Conservation (phyloP, 2,113 vertebrate genomes). For the Marmota flaviventris region DNA sequence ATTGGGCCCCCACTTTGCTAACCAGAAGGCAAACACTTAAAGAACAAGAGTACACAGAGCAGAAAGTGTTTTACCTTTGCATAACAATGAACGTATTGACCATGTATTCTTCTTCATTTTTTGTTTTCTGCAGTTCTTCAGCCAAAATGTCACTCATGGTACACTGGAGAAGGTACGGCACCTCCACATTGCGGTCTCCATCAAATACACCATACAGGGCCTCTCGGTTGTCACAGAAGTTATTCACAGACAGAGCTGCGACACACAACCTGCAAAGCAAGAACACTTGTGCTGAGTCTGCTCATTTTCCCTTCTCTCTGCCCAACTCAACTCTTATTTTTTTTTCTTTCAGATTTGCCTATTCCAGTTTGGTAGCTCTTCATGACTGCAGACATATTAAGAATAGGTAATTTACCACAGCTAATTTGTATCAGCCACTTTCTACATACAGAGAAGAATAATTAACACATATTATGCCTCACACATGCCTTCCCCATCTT, state of each 20-base stretch:
- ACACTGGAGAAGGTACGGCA: slow-evolving; percentile 97
- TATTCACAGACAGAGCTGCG: slow-evolving; percentile 95
- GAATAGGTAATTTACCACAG: not conserved
- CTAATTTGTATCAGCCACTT: not conserved
- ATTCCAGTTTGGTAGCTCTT: not conserved
- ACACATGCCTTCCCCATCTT: too few relatives aligned
- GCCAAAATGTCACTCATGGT: slow-evolving; percentile 98
- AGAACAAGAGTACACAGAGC: not conserved
- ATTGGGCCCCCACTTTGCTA: not conserved
- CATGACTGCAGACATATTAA: not conserved
- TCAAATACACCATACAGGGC: slow-evolving; percentile 98
- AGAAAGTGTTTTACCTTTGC: slow-evolving; percentile 91
- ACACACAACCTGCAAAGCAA: slow-evolving; percentile 93
- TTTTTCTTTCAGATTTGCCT: not conserved
- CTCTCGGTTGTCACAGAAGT: slow-evolving; percentile 96
- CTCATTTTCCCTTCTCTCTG: not conserved
- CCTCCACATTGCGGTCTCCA: slow-evolving; percentile 97
- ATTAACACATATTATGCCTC: not conserved
- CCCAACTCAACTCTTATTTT: accelerated
- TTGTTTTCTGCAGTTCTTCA: slow-evolving; percentile 96
- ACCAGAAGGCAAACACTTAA: not conserved
- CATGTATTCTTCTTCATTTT: slow-evolving; percentile 98
- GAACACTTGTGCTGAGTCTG: not conserved
- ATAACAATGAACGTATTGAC: slow-evolving; percentile 98
- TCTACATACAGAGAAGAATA: not conserved